These are phyloP conservation scores for Stegodyphus mimosarum DNA, from an alignment of 1,140 invertebrate species.

Conservation along the genomic window DNA sequence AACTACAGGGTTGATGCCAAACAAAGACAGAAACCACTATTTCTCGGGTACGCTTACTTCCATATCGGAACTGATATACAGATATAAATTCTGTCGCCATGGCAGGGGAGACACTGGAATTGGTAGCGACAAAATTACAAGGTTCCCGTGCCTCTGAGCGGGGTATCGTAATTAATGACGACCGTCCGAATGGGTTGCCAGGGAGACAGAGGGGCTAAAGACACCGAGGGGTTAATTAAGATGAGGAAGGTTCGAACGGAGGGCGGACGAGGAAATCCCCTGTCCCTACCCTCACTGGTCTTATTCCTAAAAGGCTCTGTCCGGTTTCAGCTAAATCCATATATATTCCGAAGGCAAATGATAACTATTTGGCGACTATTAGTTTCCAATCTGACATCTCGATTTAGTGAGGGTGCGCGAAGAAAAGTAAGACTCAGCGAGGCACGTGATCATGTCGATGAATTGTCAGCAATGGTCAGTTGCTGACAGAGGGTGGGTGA, in stretches of 20 bases:
- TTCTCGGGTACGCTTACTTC: background rate
- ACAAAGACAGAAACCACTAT: background rate
- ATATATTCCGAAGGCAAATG: conserved; percentile 42
- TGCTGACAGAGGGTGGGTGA: background rate
- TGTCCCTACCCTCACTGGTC: background rate
- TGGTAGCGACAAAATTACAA: conserved; percentile 7
- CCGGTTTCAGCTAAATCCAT: conserved; percentile 9
- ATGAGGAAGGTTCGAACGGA: background rate
- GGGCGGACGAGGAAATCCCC: background rate
- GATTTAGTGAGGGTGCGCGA: background rate
- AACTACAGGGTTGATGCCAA: background rate
- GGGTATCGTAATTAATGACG: conserved; percentile 6
- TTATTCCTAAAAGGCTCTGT: conserved; percentile 22
- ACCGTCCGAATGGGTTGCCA: background rate
- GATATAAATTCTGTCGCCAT: conserved; percentile 6
- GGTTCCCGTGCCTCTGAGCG: background rate
- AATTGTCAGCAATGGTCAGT: conserved; percentile 1
- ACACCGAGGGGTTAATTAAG: conserved; percentile 14
- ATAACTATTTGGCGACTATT: conserved; percentile 41
- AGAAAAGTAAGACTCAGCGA: conserved; percentile 1
- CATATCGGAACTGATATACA: background rate
- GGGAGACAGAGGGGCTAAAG: background rate
- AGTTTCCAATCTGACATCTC: conserved; percentile 14
- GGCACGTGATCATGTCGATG: conserved; percentile 8
- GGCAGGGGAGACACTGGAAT: background rate